Base-by-base conservation (phyloP, 1,140 invertebrate species). In the Caligus rogercresseyi region DNA sequence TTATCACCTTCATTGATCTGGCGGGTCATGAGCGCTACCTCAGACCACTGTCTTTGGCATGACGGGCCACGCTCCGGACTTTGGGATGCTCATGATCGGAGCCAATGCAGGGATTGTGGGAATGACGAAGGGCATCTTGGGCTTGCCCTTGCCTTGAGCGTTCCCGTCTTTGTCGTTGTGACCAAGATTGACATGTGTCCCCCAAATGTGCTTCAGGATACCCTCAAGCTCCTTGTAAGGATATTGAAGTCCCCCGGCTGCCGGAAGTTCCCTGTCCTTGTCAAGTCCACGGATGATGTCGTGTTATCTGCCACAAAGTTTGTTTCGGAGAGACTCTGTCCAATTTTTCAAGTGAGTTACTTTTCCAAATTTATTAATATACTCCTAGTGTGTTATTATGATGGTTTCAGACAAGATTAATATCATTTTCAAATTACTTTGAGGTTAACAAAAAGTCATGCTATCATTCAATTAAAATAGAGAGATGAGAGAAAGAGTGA, bases 121-220 rank as follows among this genome's bases (percentile, higher is more conserved):
- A 53, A 98, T 98, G 90, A 97, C 94, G 0, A 98, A 98, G 74
- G 95, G 98, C 75, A 95, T 98, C 78, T 76, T 98, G 15, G 93
- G 94, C 16, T 77, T 98, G 92, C 94, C 4, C 75, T 98, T 65
- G 93, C 95, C 1, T 77, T 99, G 13, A 90, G 86, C 43, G 93
- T 99, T 53, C 96, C 95, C 18, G 94, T 98, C n/a, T 98, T 98
- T 79, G 92, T 98, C 25, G 94, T 99, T 1, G 89, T 99, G 3
- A 95, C 90, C 11, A 96, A 96, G 78, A 96, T 97, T 68, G 96
- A 99, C 74, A 98, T 98, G 95, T 98, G 94, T 74, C 96, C 96
- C 18, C 82, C 86, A 23, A 97, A 98, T 75, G 85, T 99, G 54
- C 76, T 98, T 21, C 63, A 65, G 75, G 92, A 98, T 69, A 98